Evolutionary conservation across 2,888 invertebrate genomes (phyloP).

Genomic region (Monoplex corrugatus): DNA sequence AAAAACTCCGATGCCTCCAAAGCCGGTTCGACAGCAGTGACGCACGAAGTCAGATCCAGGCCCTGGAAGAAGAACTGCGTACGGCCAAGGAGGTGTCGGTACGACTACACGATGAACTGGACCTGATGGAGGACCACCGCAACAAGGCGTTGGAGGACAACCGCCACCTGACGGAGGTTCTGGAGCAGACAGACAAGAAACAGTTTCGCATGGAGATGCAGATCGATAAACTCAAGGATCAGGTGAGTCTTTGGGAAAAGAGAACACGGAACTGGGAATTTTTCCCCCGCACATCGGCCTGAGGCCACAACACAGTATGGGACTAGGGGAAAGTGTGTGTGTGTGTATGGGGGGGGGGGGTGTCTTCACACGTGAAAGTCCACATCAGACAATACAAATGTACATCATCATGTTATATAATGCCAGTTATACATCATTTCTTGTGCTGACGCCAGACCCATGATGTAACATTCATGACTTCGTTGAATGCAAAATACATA

Average conservation of each 20-base stretch:
- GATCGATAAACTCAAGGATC: conserved; percentile 76
- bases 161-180: conserved; percentile 85
- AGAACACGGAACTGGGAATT: too few relatives aligned
- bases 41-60: conserved; percentile 83
- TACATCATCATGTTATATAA: too few relatives aligned
- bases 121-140: conserved; percentile 87
- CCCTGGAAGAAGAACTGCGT: conserved; percentile 91
- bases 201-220: conserved; percentile 79
- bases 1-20: conserved; percentile 77
- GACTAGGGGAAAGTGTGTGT: neutral
- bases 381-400: too few relatives aligned
- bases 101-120: conserved; percentile 82
- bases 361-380: too few relatives aligned
- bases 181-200: conserved; percentile 79
- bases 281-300: neutral
- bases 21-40: conserved; percentile 76
- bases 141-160: conserved; percentile 89
- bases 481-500: too few relatives aligned
- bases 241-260: conserved; percentile 67
- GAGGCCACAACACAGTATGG: too few relatives aligned
- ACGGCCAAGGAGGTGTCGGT: conserved; percentile 87
- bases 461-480: too few relatives aligned
- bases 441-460: too few relatives aligned
- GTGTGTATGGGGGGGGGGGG: neutral
- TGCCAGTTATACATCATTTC: too few relatives aligned